Percentiles rank a stretch among this genome's conserved stretches.
Conservation (phyloP, 2,888 invertebrate species). For the Sthenelais limicola region DNA sequence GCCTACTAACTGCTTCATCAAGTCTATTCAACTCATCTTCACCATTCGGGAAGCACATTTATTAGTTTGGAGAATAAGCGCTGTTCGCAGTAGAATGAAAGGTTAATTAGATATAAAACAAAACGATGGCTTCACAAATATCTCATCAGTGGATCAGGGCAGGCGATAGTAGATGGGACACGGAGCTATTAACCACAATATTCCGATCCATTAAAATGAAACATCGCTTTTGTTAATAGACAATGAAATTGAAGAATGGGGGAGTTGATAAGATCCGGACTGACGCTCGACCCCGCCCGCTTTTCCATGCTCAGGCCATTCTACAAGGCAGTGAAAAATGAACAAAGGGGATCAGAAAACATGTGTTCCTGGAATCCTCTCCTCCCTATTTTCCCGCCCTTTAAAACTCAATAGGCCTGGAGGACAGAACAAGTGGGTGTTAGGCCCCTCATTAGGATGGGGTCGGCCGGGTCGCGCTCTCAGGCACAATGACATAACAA, state of each 20-base stretch:
- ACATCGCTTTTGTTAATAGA: too few species aligned
- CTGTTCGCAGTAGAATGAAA: too few species aligned
- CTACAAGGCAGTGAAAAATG: slow-evolving; percentile 20
- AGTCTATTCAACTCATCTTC: too few species aligned
- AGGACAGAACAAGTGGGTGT: background rate
- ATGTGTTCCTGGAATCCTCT: slow-evolving; percentile 4
- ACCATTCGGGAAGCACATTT: too few species aligned
- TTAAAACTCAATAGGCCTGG: slow-evolving; percentile 21
- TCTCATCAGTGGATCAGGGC: too few species aligned
- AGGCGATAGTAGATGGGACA: too few species aligned
- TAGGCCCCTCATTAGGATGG: background rate
- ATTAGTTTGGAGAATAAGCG: too few species aligned
- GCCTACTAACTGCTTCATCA: too few species aligned
- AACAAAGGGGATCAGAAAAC: slow-evolving; percentile 34
- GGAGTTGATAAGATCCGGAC: slow-evolving; percentile 7
- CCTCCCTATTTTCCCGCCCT: slow-evolving; percentile 7
- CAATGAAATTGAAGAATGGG: background rate
- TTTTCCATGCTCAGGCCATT: slow-evolving; percentile 2
- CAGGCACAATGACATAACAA: slow-evolving; percentile 31
- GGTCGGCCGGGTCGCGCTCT: background rate
- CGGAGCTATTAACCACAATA: too few species aligned
- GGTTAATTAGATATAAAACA: too few species aligned
- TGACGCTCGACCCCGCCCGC: slow-evolving; percentile 3
- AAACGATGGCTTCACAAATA: too few species aligned
- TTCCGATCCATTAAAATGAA: too few species aligned